These are phyloP conservation scores for Parnassius mnemosyne DNA, from an alignment of 2,888 invertebrate species.

Conservation along the genomic window DNA sequence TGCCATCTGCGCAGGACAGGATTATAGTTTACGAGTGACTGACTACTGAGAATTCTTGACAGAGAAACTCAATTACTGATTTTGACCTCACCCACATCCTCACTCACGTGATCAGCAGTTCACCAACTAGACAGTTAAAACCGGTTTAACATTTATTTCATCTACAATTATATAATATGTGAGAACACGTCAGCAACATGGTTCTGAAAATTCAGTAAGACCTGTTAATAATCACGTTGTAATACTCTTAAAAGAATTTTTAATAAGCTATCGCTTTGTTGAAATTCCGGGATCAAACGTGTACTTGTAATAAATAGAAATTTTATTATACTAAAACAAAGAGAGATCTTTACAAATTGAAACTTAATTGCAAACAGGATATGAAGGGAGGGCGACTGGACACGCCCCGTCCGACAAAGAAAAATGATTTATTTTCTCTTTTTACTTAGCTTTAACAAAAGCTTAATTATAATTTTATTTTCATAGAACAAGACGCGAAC, in stretches of 20 bases:
- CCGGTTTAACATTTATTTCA: no score
- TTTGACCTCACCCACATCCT: no score
- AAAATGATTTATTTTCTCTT: constrained; percentile 46
- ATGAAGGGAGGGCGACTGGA: constrained; percentile 34
- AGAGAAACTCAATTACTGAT: no score
- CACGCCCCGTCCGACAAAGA: constrained; percentile 32
- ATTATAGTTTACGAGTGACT: no score
- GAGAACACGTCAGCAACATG: no score
- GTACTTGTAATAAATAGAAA: constrained; percentile 16
- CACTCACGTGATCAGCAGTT: no score
- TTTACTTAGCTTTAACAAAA: constrained; percentile 36
- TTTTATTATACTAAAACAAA: constrained; percentile 40
- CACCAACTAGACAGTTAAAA: no score
- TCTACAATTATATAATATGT: no score
- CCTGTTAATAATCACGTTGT: background rate
- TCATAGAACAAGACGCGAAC: background rate
- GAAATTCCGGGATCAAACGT: background rate
- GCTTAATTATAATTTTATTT: constrained; percentile 28
- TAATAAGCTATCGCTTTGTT: constrained; percentile 6
- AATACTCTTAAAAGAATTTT: background rate
- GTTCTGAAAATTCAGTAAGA: no score
- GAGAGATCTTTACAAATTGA: constrained; percentile 45
- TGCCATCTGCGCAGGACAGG: no score
- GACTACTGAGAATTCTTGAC: no score
- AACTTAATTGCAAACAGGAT: constrained; percentile 40